Evolutionary conservation across 2,888 invertebrate genomes (phyloP).

Genomic region (Noctua janthina): DNA sequence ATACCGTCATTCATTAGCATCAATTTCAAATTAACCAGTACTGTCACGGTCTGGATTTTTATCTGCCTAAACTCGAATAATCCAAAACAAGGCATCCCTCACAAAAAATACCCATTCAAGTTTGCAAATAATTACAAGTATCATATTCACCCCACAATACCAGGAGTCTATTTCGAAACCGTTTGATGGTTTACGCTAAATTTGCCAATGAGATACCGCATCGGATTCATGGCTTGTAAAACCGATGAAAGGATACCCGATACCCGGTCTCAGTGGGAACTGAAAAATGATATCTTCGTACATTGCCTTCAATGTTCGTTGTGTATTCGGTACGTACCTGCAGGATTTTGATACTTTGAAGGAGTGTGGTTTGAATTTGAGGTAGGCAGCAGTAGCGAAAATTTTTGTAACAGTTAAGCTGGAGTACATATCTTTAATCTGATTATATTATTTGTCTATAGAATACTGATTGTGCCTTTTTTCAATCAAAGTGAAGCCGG

Average conservation of each 20-base stretch:
- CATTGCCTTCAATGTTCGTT: constrained; percentile 50
- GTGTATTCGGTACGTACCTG: constrained; percentile 12
- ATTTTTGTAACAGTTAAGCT: too few relatives aligned
- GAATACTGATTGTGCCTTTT: too few relatives aligned
- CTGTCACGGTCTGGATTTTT: background rate
- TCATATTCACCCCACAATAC: constrained; percentile 40
- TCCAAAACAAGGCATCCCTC: background rate
- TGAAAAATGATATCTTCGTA: constrained; percentile 74
- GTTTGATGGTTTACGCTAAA: constrained; percentile 85
- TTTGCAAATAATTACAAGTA: constrained; percentile 7
- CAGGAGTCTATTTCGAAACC: constrained; percentile 49
- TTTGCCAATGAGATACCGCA: constrained; percentile 86
- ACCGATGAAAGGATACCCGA: constrained; percentile 77
- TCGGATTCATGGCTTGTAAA: constrained; percentile 85
- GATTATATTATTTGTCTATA: too few relatives aligned
- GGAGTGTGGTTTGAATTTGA: background rate
- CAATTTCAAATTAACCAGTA: background rate
- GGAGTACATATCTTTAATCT: too few relatives aligned
- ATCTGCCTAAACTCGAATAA: background rate
- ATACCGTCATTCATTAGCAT: background rate
- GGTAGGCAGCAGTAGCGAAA: too few relatives aligned
- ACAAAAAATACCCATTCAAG: background rate
- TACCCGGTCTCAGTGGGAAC: constrained; percentile 65
- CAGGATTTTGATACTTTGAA: constrained; percentile 13
- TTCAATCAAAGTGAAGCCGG: too few relatives aligned